Evolutionary conservation across 1,140 invertebrate species (phyloP), one percentile per base, ranked within the genome.

Genomic region (Tribolium madens): DNA sequence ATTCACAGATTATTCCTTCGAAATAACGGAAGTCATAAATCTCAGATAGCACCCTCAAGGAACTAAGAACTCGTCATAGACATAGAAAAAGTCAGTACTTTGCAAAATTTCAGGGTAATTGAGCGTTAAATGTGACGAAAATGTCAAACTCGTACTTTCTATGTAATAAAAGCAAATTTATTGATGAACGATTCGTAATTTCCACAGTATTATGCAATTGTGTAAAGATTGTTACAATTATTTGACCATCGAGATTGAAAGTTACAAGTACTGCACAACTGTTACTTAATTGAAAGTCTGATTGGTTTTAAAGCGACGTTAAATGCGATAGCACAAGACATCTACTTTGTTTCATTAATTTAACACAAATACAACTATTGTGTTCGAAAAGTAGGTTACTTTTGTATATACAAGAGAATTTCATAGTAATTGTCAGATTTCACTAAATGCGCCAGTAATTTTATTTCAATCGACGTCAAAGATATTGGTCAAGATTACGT

Each of bases 71-170:
- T 57, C 52, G 52, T 57, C 17, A 7, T 57, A 7, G n/a, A 57
- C 21, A 18, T 57, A 17, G 17, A 50, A 21, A 18, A 21, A 57
- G 13, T 52, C 52, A 17, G 15, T 10, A 57, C n/a, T 18, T 57
- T 57, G 52, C 17, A 57, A 57, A 57, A 57, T 18, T 57, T 21
- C 18, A 15, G 17, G 17, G 52, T 57, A 57, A 57, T 57, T 57
- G 52, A 57, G 52, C 52, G 14, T 57, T 57, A 57, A 57, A 57
- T 57, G 52, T 57, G 52, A 57, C 52, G 52, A 57, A 57, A 57
- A 57, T 57, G 52, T 57, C 52, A 57, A 21, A 57, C 50, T 12
- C 50, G 12, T 52, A 52, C 52, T 57, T 57, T 57, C 52, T 21
- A 57, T 26, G 18, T 57, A 57, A 21, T 21, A 57, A 57, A 21